These are phyloP conservation scores for Physella acuta DNA, from an alignment of 1,140 invertebrate species.

Conservation along the genomic window DNA sequence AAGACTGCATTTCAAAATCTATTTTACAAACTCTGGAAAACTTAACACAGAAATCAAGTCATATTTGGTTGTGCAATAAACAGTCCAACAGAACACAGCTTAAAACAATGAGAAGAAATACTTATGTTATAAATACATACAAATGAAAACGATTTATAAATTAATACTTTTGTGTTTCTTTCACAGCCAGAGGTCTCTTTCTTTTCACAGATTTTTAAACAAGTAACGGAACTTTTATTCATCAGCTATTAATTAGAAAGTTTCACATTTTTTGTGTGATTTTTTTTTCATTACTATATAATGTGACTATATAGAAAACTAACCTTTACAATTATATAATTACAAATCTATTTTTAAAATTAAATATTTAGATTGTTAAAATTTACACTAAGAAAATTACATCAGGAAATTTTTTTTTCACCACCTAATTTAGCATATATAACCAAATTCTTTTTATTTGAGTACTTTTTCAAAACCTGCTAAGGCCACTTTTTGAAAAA, in stretches of 20 bases:
- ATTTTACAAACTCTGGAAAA: background rate
- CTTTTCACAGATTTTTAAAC: background rate
- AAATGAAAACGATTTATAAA: too few species aligned
- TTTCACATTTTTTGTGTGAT: too few species aligned
- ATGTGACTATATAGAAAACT: background rate
- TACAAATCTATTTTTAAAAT: background rate
- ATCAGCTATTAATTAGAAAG: too few species aligned
- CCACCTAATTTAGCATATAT: too few species aligned
- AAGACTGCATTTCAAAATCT: background rate
- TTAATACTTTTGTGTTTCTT: conserved; percentile 7
- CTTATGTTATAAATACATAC: background rate
- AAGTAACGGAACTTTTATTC: background rate
- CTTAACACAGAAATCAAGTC: background rate
- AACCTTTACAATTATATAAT: background rate
- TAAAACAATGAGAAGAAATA: background rate
- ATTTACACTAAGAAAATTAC: background rate
- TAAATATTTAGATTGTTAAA: background rate
- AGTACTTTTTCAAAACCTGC: too few species aligned
- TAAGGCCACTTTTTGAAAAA: too few species aligned
- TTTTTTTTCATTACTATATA: too few species aligned
- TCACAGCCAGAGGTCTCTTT: conserved; percentile 7
- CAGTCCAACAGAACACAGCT: background rate
- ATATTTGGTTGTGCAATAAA: background rate
- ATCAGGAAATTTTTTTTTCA: too few species aligned
- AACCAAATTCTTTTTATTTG: too few species aligned